phyloP scores from a whole-genome alignment of 2,113 vertebrate species.

The Scartelaos histophorus region DNA sequence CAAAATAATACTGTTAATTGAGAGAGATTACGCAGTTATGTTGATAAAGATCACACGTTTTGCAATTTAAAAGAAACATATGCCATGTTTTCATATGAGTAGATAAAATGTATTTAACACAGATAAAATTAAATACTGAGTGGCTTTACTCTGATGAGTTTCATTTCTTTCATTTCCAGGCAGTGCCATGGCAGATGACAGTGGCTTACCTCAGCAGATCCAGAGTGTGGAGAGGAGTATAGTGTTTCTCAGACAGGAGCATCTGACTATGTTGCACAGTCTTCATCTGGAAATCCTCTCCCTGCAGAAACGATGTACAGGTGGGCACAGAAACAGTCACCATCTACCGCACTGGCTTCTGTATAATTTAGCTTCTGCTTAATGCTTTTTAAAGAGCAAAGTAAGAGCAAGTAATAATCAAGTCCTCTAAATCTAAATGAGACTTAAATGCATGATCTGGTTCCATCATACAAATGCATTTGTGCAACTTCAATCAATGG shows the following conservation, averaged over 20 bases:
- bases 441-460: neutral
- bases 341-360: neutral
- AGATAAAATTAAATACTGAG: no score
- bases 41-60: no score
- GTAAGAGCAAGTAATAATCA: neutral
- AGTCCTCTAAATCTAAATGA: neutral
- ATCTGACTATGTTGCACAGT: constrained; percentile 88
- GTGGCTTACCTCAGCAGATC: constrained; percentile 87
- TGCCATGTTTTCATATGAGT: no score
- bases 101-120: no score
- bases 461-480: constrained; percentile 31
- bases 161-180: constrained; percentile 20
- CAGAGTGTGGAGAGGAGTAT: constrained; percentile 91
- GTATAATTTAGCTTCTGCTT: neutral
- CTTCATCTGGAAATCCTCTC: constrained; percentile 95
- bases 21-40: neutral
- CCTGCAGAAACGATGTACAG: constrained; percentile 94
- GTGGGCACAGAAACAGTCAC: constrained; percentile 65
- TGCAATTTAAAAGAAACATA: no score
- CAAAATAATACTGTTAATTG: neutral
- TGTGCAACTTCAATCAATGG: constrained; percentile 40
- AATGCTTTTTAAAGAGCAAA: neutral
- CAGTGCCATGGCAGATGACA: constrained; percentile 81
- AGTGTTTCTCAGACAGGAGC: constrained; percentile 91
- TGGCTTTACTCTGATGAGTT: neutral